These are phyloP conservation scores for Harpegnathos saltator DNA, from an alignment of 1,140 invertebrate genomes.

Conservation along the genomic window DNA sequence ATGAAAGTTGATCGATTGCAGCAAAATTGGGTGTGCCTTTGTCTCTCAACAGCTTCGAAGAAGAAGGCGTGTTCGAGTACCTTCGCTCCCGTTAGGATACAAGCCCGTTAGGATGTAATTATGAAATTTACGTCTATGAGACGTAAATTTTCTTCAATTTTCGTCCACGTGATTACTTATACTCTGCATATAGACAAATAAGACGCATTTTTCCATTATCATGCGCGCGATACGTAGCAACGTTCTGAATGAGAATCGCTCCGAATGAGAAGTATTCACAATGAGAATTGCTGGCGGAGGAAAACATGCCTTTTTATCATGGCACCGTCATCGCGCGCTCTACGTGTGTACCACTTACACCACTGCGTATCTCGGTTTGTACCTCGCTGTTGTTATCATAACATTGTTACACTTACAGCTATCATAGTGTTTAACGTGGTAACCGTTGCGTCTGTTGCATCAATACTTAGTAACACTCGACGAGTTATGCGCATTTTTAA, in stretches of 20 bases:
- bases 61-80: neutral
- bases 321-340: neutral
- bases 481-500: slow-evolving; percentile 56
- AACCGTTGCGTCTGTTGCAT: slow-evolving; percentile 52
- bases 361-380: too few species aligned
- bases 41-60: neutral
- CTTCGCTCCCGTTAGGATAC: too few species aligned
- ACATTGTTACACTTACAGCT: slow-evolving; percentile 31
- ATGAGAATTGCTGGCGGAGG: neutral
- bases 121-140: neutral
- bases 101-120: neutral
- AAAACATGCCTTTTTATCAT: neutral
- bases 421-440: slow-evolving; percentile 21
- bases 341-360: neutral
- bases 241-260: neutral
- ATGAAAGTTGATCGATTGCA: neutral
- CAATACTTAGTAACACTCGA: slow-evolving; percentile 51
- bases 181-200: too few species aligned
- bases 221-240: too few species aligned
- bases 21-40: neutral
- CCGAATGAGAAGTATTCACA: neutral
- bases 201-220: too few species aligned
- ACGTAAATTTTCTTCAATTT: neutral
- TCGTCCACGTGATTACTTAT: too few species aligned
- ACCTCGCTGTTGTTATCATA: slow-evolving; percentile 11